These are phyloP conservation scores for Chrysomela aeneicollis DNA, from an alignment of 2,888 invertebrate species.

Conservation along the genomic window DNA sequence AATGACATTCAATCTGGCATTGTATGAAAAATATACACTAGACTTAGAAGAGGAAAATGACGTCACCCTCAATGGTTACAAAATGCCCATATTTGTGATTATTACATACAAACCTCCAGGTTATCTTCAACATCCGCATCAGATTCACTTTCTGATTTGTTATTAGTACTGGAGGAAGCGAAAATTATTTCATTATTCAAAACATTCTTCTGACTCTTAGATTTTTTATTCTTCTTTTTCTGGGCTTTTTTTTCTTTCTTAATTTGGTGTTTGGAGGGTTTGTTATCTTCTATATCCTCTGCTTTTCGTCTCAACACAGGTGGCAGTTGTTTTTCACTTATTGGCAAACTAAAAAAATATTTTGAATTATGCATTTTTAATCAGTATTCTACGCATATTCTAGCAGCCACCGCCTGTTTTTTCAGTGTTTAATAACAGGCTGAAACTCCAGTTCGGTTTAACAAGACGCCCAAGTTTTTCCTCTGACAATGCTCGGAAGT, in stretches of 20 bases:
- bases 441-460: no score
- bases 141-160: constrained; percentile 72
- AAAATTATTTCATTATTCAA: constrained; percentile 5
- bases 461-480: no score
- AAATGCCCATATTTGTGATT: no score
- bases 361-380: neutral
- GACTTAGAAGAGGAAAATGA: neutral
- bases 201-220: constrained; percentile 54
- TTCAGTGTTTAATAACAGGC: no score
- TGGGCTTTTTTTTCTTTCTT: constrained; percentile 71
- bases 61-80: no score
- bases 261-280: constrained; percentile 71
- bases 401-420: no score
- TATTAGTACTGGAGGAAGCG: constrained; percentile 39
- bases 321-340: constrained; percentile 79
- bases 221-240: constrained; percentile 66
- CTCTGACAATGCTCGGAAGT: no score
- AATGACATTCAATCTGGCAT: no score
- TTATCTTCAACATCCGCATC: constrained; percentile 87
- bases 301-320: constrained; percentile 66
- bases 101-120: constrained; percentile 62
- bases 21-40: no score
- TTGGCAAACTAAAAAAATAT: constrained; percentile 75
- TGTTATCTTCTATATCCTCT: constrained; percentile 62
- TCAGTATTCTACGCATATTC: no score